A percentile compares a stretch with the other conserved stretches of the same genome.
Evolutionary conservation across 2,113 vertebrate genomes (phyloP).

Genomic region (Paracanthobrama guichenoti): DNA sequence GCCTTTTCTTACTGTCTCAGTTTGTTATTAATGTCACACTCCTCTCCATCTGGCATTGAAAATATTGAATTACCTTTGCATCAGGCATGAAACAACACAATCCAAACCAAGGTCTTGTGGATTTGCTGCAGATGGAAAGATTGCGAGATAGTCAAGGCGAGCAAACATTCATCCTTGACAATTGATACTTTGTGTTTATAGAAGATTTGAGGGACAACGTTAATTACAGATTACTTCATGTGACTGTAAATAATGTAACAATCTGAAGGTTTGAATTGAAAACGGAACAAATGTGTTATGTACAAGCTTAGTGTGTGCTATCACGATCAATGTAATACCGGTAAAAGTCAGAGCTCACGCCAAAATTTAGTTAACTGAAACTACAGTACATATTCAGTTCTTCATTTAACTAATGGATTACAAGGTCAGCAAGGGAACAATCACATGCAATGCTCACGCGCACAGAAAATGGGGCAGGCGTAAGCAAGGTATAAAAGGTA

Average conservation of each 20-base stretch:
- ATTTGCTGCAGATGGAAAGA: constrained; percentile 56
- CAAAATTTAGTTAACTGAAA: constrained; percentile 49
- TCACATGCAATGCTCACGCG: constrained; percentile 46
- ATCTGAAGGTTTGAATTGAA: constrained; percentile 54
- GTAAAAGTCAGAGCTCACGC: background rate
- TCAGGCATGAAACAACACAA: constrained; percentile 62
- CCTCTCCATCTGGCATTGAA: constrained; percentile 47
- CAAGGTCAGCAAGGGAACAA: constrained; percentile 55
- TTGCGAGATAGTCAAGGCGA: constrained; percentile 52
- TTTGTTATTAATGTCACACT: constrained; percentile 37
- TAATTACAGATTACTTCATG: constrained; percentile 25
- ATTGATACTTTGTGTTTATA: constrained; percentile 57
- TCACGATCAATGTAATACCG: background rate
- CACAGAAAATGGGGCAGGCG: background rate
- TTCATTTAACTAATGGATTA: constrained; percentile 67
- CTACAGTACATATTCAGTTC: constrained; percentile 49
- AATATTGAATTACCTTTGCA: constrained; percentile 53
- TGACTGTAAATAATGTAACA: background rate
- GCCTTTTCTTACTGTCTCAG: background rate
- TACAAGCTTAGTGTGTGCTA: background rate
- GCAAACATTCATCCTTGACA: constrained; percentile 69
- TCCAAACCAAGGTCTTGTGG: constrained; percentile 68
- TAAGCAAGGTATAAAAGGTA: constrained; percentile 15
- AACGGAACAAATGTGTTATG: background rate
- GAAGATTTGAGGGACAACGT: constrained; percentile 41